Evolutionary conservation across 2,797 vertebrate genomes (phyloP), one percentile per base, ranked within the genome.

Genomic region (Nyctibius grandis): DNA sequence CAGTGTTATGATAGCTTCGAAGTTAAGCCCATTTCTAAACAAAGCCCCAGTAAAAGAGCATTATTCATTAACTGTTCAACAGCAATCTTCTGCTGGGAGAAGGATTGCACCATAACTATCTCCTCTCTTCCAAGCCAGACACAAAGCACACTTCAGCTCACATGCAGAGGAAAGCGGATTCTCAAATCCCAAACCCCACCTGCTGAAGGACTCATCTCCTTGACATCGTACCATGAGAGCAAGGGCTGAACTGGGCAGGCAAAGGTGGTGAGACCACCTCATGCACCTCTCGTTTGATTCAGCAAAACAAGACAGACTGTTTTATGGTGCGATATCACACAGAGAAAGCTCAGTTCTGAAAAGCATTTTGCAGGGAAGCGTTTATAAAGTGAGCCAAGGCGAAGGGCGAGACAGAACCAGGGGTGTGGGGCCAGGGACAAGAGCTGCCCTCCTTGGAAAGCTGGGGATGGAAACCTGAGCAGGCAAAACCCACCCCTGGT

Each of bases 351-450:
- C 45, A 23, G 1, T 20, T 74, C 69, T 28, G n/a, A 38, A 57
- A 59, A 78, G 21, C 11, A 11, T 50, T 64, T 86, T 56, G 74
- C 70, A 60, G 42, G 33, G n/a, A 73, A 81, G 17, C 19, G 23
- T n/a, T 63, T 70, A 22, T 28, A 29, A 69, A 86, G 45, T 1
- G 4, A 59, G 54, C 29, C 12, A 26, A 82, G 17, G 42, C 10
- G 2, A 82, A 89, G 23, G 44, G 42, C 1, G 3, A 86, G 28
- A 38, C n/a, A 69, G 81, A 38, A 33, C 42, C 42, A 51, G 28
- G 12, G 18, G 6, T n/a, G 31, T 0, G 0, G n/a, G 51, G 36
- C 13, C 20, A 59, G 56, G n/a, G 40, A 14, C 0, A 2, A 65
- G 56, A 78, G 31, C 53, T 72, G 48, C 61, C 33, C 56, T 38